These are phyloP conservation scores for Drosophila navojoa DNA, from an alignment of 1,140 invertebrate genomes.

Conservation along the genomic window DNA sequence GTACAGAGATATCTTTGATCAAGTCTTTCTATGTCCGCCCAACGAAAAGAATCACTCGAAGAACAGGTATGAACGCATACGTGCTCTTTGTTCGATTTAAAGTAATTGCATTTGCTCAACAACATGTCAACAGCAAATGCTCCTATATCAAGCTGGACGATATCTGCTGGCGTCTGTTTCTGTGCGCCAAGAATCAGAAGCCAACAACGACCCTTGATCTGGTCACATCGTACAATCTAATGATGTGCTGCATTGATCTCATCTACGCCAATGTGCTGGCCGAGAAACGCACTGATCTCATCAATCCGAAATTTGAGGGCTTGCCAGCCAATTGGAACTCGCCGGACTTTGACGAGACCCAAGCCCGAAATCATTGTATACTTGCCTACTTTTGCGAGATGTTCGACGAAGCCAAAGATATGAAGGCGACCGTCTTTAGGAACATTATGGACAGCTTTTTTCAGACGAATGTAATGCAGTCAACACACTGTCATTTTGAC, in stretches of 20 bases:
- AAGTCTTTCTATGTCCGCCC: slow-evolving; percentile 89
- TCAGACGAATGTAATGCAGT: slow-evolving; percentile 87
- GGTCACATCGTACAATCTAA: slow-evolving; percentile 96
- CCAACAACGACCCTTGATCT: slow-evolving; percentile 94
- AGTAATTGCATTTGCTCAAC: neutral
- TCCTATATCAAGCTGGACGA: slow-evolving; percentile 93
- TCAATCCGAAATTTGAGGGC: slow-evolving; percentile 93
- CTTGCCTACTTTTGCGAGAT: slow-evolving; percentile 93
- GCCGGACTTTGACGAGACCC: slow-evolving; percentile 87
- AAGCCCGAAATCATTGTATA: slow-evolving; percentile 90
- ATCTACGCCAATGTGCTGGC: slow-evolving; percentile 94
- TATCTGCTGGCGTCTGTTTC: slow-evolving; percentile 96
- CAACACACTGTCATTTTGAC: too few species aligned
- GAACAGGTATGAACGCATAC: slow-evolving; percentile 84
- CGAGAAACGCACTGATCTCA: slow-evolving; percentile 91
- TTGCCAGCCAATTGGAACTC: slow-evolving; percentile 89
- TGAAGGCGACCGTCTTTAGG: slow-evolving; percentile 94
- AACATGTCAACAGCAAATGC: slow-evolving; percentile 84
- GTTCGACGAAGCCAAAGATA: slow-evolving; percentile 94
- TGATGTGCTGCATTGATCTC: slow-evolving; percentile 95
- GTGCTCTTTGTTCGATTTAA: neutral
- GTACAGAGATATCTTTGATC: slow-evolving; percentile 94
- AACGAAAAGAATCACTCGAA: slow-evolving; percentile 89
- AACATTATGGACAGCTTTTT: slow-evolving; percentile 90
- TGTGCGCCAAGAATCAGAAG: slow-evolving; percentile 94